A percentile compares a stretch with the other conserved stretches of the same genome.
phyloP scores from a whole-genome alignment of 92 coral and sea anemone genomes.

The Siderastrea siderea region DNA sequence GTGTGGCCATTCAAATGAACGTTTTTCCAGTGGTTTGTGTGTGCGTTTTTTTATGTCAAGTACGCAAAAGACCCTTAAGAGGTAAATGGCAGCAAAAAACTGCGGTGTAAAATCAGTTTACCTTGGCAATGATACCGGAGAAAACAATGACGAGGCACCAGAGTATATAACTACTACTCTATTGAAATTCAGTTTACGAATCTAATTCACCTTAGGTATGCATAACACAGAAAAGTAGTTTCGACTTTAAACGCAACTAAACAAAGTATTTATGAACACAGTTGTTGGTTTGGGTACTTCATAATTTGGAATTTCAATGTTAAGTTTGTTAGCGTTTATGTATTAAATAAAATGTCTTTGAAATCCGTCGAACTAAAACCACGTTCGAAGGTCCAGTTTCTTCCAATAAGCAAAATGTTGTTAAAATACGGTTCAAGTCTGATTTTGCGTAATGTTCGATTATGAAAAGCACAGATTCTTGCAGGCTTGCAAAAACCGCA shows the following conservation, averaged over 20 bases:
- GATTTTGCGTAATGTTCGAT: not conserved
- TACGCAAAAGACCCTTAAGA: too few relatives aligned
- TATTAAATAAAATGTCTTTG: not conserved
- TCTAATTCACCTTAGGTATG: not conserved
- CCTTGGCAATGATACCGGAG: not conserved
- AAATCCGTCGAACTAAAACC: not conserved
- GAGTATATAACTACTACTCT: not conserved
- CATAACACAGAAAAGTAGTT: not conserved
- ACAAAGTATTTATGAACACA: not conserved
- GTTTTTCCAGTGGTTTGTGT: too few relatives aligned
- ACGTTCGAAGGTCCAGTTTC: too few relatives aligned
- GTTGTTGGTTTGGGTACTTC: too few relatives aligned
- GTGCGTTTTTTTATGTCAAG: not conserved
- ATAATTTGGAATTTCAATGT: too few relatives aligned
- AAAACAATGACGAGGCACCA: not conserved
- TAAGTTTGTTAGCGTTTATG: not conserved
- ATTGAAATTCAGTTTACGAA: not conserved
- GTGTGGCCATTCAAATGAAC: too few relatives aligned
- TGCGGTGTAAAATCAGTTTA: not conserved
- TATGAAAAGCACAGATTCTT: too few relatives aligned
- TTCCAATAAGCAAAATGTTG: too few relatives aligned
- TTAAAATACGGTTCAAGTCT: too few relatives aligned
- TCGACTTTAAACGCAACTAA: not conserved
- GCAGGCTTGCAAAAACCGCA: too few relatives aligned
- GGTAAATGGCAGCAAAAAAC: too few relatives aligned